Base-by-base conservation (phyloP, 2,888 invertebrate genomes). In the Apantesis nais region DNA sequence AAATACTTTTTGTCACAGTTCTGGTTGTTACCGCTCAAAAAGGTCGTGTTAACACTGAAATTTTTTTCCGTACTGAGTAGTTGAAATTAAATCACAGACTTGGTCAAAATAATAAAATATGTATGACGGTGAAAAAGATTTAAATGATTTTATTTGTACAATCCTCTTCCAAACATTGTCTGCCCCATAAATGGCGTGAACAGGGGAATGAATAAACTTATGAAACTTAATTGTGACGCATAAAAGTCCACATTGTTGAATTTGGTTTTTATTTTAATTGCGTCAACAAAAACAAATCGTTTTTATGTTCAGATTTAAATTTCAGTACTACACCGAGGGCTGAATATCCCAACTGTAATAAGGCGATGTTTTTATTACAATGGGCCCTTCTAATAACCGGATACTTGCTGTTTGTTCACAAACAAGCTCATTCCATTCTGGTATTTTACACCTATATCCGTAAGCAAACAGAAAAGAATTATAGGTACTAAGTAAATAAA, bases 331-430 rank as follows among this genome's bases (percentile, higher is more conserved):
- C 85, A 81, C 83, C 80, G 85, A 85, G 86, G 87, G 83, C 83
- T 83, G 81, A 85, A 84, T 80, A 82, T 84, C 84, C 86, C 80
- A 76, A 81, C 80, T 87, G 90, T 90, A 92, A 92, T 91, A 91
- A 91, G 93, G 91, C 89, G 85, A 90, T 92, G 93, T 92, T 93
- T 93, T 93, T 93, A 93, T 93, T 93, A 93, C 91, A 86, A 82
- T 84, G 84, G 86, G 86, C 89, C 90, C 89, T 88, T 90, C 89
- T 93, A 93, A 93, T 93, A 93, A 91, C 89, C 92, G 92, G 92
- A 90, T 91, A 91, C 87, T 90, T 86, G 84, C 80, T 93, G 92
- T 93, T 93, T 92, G 90, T 88, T 88, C 85, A 87, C 93, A 92
- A 93, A 92, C 92, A 93, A 91, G 92, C 89, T 90, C 89, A 88